Evolutionary conservation across 37 sponge, comb jelly and placozoan genomes (phyloP), one percentile per base, ranked within the genome.

Genomic region (Haliclona indistincta): DNA sequence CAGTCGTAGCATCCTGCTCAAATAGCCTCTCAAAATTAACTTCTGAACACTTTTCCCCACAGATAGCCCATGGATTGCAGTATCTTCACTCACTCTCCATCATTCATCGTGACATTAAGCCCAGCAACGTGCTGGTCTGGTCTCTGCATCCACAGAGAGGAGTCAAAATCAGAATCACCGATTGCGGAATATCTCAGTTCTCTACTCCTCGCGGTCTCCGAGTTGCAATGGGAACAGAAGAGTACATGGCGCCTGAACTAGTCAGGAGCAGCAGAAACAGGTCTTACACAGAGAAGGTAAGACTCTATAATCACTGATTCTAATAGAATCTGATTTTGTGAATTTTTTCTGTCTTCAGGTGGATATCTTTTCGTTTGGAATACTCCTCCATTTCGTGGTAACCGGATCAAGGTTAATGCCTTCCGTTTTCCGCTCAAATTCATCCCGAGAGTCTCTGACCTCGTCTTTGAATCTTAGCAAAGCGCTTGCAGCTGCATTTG

Each of bases 231-330:
- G 87, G 87, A 7, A 87, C 87, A 11, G 87, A 87, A 63, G 87
- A 87, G 63, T 87, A 87, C 87, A 87, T 87, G 87, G 87, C 87
- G 0, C 87, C 87, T 11, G 87, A 87, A 36, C 77, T 81, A 35
- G 73, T 67, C n/a, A 33, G 17, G 8, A 36, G 25, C 29, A 40
- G 55, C 42, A 67, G 61, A n/a, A 75, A 70, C 1, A 1, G 20
- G 22, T 26, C 64, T 22, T 87, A 87, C 36, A 82, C 80, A 70
- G 87, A 87, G 41, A 87, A 87, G 87, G 87, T 87, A 26, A 35
- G 66, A 15, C 8, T 15, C 23, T 3, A 4, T 51, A 1, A 15
- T 35, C 23, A 47, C 1, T 25, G 45, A 13, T 53, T 40, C 43
- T 40, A 42, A 20, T 33, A 61, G 38, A 22, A 41, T 19, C 38